Conservation (phyloP, 2,888 invertebrate genomes). For the Amphipoea oculea region DNA sequence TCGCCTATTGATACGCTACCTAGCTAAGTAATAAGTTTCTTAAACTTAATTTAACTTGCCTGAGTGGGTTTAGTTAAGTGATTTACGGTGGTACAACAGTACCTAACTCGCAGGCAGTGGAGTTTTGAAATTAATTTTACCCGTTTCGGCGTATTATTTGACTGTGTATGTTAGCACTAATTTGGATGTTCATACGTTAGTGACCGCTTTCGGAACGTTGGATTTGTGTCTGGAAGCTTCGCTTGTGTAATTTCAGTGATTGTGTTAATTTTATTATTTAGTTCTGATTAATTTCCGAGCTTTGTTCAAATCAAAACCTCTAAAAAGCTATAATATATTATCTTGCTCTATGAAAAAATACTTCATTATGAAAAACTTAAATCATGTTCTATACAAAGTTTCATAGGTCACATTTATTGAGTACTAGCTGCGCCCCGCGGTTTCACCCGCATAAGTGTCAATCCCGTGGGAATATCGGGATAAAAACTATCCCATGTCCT, state of each 20-base stretch:
- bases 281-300: not conserved
- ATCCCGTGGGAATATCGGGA: too few species aligned
- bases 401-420: too few species aligned
- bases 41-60: slow-evolving; percentile 82
- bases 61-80: slow-evolving; percentile 75
- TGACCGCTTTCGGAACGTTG: slow-evolving; percentile 2
- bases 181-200: slow-evolving; percentile 42
- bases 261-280: not conserved
- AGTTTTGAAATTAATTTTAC: slow-evolving; percentile 78
- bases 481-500: too few species aligned
- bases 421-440: too few species aligned
- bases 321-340: not conserved
- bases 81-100: slow-evolving; percentile 72
- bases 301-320: not conserved
- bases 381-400: too few species aligned
- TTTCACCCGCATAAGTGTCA: too few species aligned
- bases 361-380: too few species aligned
- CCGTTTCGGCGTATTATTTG: slow-evolving; percentile 64
- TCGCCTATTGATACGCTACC: slow-evolving; percentile 61
- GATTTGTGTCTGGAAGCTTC: not conserved
- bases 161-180: slow-evolving; percentile 35
- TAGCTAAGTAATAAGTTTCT: slow-evolving; percentile 71
- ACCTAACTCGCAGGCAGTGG: slow-evolving; percentile 58
- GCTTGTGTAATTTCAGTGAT: not conserved
- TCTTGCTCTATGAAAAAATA: not conserved